Conservation (phyloP, 2,113 vertebrate genomes). For the Pelvicachromis taeniatus region DNA sequence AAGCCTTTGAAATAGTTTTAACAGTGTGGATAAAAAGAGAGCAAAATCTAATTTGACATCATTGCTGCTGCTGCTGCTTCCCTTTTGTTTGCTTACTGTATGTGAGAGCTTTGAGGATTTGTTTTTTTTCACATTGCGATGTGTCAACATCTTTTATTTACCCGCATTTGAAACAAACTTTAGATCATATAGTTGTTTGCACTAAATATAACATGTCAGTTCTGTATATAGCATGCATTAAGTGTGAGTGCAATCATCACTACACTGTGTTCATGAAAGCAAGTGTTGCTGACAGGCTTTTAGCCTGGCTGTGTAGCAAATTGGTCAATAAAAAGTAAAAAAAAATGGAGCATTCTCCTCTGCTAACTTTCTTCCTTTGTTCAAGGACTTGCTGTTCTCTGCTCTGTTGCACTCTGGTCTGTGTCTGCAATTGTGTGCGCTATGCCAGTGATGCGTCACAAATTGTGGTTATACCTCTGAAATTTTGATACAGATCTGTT, state of each 20-base stretch:
- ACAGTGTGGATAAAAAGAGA: background rate
- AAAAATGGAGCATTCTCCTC: background rate
- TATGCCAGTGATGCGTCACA: background rate
- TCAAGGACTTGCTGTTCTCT: conserved; percentile 1
- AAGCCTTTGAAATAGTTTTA: conserved; percentile 6
- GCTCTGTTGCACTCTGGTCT: background rate
- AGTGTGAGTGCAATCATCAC: background rate
- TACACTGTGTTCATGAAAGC: background rate
- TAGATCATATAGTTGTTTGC: background rate
- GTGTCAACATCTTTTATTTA: background rate
- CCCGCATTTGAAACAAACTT: conserved; percentile 1
- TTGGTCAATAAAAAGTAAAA: background rate
- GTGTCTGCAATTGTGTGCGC: background rate
- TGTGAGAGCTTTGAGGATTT: background rate
- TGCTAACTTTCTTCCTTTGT: background rate
- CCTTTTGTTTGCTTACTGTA: background rate
- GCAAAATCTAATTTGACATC: conserved; percentile 18
- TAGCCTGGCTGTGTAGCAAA: background rate
- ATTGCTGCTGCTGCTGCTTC: background rate
- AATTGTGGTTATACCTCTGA: conserved; percentile 10
- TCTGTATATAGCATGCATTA: background rate
- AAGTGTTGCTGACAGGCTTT: background rate
- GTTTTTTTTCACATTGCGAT: background rate
- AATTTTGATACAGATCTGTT: conserved; percentile 9
- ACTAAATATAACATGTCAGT: background rate